Percentiles rank a stretch among this genome's conserved stretches.
These are phyloP conservation scores for Drosophila mercatorum DNA, from an alignment of 2,888 invertebrate species.

Conservation along the genomic window DNA sequence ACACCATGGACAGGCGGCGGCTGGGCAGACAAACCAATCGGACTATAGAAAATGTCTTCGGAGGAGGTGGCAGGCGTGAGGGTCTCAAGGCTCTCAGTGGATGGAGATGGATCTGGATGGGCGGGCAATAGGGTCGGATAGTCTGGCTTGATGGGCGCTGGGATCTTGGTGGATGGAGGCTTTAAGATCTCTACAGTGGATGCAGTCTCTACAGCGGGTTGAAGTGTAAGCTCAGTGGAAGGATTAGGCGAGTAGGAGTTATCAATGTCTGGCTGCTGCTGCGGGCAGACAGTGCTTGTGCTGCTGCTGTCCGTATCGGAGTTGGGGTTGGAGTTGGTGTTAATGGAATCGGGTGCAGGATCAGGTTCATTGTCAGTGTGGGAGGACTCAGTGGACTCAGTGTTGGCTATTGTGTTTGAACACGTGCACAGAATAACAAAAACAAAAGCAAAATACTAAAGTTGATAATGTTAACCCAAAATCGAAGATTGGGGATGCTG, in stretches of 20 bases:
- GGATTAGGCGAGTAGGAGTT: background rate
- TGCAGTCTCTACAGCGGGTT: background rate
- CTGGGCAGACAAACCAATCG: constrained; percentile 79
- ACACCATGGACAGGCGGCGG: too few relatives aligned
- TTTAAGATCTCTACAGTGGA: constrained; percentile 2
- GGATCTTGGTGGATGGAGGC: constrained; percentile 5
- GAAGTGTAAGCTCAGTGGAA: background rate
- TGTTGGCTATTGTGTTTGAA: constrained; percentile 70
- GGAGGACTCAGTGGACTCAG: constrained; percentile 32
- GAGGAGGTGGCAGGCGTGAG: constrained; percentile 80
- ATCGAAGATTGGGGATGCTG: constrained; percentile 12
- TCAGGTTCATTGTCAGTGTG: constrained; percentile 26
- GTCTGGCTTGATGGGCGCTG: background rate
- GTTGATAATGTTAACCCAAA: constrained; percentile 68
- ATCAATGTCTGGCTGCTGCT: constrained; percentile 32
- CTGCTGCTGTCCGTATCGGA: constrained; percentile 48
- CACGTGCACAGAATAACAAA: constrained; percentile 80
- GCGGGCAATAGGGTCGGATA: background rate
- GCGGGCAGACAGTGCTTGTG: constrained; percentile 36
- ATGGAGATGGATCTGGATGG: constrained; percentile 1
- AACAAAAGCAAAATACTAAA: constrained; percentile 79
- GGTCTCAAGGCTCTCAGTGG: constrained; percentile 54
- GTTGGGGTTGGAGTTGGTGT: constrained; percentile 11
- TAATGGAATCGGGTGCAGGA: constrained; percentile 10
- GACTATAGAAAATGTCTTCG: constrained; percentile 83